These are phyloP conservation scores for Vulpes ferrilata DNA, from an alignment of 2,113 vertebrate genomes.

Conservation along the genomic window DNA sequence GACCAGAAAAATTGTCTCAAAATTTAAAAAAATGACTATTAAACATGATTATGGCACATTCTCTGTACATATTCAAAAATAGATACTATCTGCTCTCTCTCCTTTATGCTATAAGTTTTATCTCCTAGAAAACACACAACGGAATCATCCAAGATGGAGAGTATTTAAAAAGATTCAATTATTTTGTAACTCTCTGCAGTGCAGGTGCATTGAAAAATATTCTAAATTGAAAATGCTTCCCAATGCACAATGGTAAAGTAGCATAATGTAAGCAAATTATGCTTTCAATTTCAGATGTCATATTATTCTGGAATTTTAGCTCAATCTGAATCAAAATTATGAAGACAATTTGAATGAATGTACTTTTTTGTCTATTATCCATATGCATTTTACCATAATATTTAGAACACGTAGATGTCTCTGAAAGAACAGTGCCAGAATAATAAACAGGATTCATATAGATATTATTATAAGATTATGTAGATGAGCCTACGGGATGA, in stretches of 20 bases:
- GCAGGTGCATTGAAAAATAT: constrained; percentile 65
- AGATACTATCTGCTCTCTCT: constrained; percentile 17
- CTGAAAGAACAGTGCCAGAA: neutral
- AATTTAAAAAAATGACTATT: constrained; percentile 35
- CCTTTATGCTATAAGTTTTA: constrained; percentile 20
- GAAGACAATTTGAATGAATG: constrained; percentile 54
- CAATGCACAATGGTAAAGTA: constrained; percentile 53
- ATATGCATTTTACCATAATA: constrained; percentile 14
- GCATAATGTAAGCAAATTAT: constrained; percentile 73
- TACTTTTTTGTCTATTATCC: constrained; percentile 43
- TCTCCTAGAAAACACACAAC: constrained; percentile 46
- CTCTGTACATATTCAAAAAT: constrained; percentile 43
- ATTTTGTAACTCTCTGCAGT: constrained; percentile 34
- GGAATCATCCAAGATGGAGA: constrained; percentile 45
- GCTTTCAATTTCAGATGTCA: constrained; percentile 68
- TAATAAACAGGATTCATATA: neutral
- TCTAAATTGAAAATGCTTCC: constrained; percentile 68
- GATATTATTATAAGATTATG: neutral
- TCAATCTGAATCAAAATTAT: constrained; percentile 65
- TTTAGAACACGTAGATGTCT: constrained; percentile 13
- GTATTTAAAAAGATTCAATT: constrained; percentile 63
- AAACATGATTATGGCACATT: constrained; percentile 16
- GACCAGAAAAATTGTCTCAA: neutral
- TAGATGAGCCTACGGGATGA: neutral
- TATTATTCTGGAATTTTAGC: constrained; percentile 69